Conservation (phyloP, 2,888 invertebrate species). For the Pyralis farinalis region DNA sequence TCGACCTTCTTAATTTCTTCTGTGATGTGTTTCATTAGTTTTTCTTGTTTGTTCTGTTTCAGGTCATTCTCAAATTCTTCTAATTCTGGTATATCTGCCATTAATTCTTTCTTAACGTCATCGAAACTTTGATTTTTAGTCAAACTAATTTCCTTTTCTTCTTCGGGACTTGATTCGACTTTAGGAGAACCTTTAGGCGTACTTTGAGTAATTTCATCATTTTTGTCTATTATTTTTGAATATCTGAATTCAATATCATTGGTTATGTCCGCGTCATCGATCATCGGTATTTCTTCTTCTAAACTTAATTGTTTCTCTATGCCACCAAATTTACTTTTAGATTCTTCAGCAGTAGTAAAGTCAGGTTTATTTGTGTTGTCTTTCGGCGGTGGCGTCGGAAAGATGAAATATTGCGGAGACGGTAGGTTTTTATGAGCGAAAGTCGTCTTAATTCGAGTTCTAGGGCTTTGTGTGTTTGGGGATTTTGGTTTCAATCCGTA, state of each 20-base stretch:
- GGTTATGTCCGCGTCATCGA: conserved; percentile 64
- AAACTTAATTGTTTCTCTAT: conserved; percentile 74
- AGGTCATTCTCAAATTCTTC: conserved; percentile 77
- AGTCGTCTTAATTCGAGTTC: conserved; percentile 82
- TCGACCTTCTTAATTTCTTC: conserved; percentile 60
- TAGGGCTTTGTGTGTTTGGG: conserved; percentile 76
- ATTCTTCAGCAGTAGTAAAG: conserved; percentile 24
- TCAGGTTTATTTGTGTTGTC: conserved; percentile 47
- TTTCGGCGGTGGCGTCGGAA: conserved; percentile 64
- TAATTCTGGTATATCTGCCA: conserved; percentile 75
- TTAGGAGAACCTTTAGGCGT: conserved; percentile 5
- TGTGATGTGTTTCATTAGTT: conserved; percentile 64
- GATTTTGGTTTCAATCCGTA: conserved; percentile 62
- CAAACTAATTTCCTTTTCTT: conserved; percentile 25
- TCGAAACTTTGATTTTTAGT: conserved; percentile 68
- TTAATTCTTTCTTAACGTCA: conserved; percentile 71
- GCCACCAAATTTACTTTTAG: conserved; percentile 39
- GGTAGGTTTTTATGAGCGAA: conserved; percentile 76
- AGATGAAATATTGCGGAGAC: conserved; percentile 72
- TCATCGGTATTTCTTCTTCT: conserved; percentile 78
- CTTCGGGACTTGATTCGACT: conserved; percentile 9
- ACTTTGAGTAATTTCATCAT: conserved; percentile 24
- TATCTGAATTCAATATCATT: conserved; percentile 71
- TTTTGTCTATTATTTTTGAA: conserved; percentile 43
- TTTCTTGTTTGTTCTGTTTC: conserved; percentile 74